Percentiles rank a stretch among this genome's conserved stretches.
Evolutionary conservation across 2,888 invertebrate species (phyloP).

Genomic region (Drosophila pegasa): DNA sequence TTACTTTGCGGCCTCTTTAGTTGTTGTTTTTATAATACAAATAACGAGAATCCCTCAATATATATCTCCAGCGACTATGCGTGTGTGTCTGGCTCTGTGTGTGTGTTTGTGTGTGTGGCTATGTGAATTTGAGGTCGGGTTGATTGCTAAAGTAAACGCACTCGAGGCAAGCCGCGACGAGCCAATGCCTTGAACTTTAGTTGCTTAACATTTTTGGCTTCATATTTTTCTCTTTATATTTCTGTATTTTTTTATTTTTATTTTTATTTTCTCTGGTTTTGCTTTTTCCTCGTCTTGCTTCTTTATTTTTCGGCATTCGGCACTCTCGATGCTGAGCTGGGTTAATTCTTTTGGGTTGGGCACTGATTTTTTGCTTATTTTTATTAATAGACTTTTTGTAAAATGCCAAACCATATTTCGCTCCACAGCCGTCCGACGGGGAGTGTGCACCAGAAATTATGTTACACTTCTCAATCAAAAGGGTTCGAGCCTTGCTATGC

Average conservation of each 20-base stretch:
- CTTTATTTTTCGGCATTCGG: slow-evolving; percentile 46
- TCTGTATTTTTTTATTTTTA: slow-evolving; percentile 19
- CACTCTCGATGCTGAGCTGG: slow-evolving; percentile 53
- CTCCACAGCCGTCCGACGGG: slow-evolving; percentile 44
- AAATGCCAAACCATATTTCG: slow-evolving; percentile 67
- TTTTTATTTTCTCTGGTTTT: slow-evolving; percentile 26
- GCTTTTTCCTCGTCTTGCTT: slow-evolving; percentile 32
- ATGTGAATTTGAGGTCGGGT: slow-evolving; percentile 75
- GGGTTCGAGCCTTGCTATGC: slow-evolving; percentile 35
- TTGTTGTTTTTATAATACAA: slow-evolving; percentile 76
- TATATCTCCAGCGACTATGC: slow-evolving; percentile 22
- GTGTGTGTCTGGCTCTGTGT: slow-evolving; percentile 43
- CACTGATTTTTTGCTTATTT: slow-evolving; percentile 72
- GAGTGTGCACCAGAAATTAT: slow-evolving; percentile 71
- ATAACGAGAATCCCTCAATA: slow-evolving; percentile 69
- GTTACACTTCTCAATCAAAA: slow-evolving; percentile 66
- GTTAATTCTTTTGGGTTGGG: slow-evolving; percentile 65
- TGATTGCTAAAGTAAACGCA: slow-evolving; percentile 81
- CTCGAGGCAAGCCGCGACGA: slow-evolving; percentile 65
- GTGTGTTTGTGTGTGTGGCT: slow-evolving; percentile 26
- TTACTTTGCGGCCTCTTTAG: slow-evolving; percentile 77
- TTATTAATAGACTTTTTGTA: slow-evolving; percentile 76
- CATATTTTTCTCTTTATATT: slow-evolving; percentile 47
- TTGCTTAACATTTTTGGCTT: slow-evolving; percentile 64
- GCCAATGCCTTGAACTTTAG: slow-evolving; percentile 71